Evolutionary conservation across 2,888 invertebrate species (phyloP), one percentile per base, ranked within the genome.

Genomic region (Tetranychus truncatus): DNA sequence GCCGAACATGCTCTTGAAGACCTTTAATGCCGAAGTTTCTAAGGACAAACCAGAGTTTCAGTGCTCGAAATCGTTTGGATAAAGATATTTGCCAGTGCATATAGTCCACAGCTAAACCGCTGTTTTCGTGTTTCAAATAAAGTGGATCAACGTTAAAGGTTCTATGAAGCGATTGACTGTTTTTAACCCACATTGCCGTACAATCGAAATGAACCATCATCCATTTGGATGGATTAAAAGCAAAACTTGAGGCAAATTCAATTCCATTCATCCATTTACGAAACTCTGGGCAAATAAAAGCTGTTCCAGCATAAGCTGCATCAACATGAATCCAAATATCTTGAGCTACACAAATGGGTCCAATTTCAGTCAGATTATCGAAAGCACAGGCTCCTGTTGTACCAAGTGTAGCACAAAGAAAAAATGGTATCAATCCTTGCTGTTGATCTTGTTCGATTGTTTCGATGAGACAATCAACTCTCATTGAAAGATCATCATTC

Each of bases 221-320:
- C 94, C 97, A 97, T 83, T 99, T 99, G 76, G 95, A 95, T 0
- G 97, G 95, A 84, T 99, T 99, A 83, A 97, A 97, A 3, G 95
- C 96, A 78, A 97, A 89, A 0, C 97, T 97, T 81, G 96, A 90
- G 0, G 91, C 95, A 79, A 88, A 85, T 81, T 95, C 91, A n/a
- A 95, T 88, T 6, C 96, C 96, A 77, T 88, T 87, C 81, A 95
- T 83, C 91, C 93, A 92, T 78, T 88, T 87, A 72, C 96, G 89
- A 83, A 88, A 95, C 83, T 99, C 97, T 0, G 96, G 96, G 81
- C 97, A 99, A 71, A 97, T 87, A 81, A 96, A 95, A 0, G 93
- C 91, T 4, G 84, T 91, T 11, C 97, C 97, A 0, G 99, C 97
- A 81, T 99, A 99, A 0, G 99, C 99, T 0, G 97, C 95, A 81